These are phyloP conservation scores for Nomada ruficornis DNA, from an alignment of 2,888 invertebrate species.

Conservation along the genomic window DNA sequence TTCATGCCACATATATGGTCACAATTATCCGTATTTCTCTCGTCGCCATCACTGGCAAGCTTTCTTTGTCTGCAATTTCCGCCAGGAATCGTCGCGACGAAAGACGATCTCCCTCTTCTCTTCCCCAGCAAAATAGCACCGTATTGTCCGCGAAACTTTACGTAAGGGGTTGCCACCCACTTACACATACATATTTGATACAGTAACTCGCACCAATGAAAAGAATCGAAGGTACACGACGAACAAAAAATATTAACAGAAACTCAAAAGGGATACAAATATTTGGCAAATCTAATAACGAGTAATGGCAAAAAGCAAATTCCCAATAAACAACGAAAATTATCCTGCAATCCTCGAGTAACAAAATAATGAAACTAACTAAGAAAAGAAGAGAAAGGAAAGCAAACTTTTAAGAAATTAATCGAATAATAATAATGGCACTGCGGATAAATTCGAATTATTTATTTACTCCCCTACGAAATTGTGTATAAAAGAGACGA, in stretches of 20 bases:
- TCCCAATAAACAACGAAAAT: too few relatives aligned
- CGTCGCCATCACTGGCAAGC: conserved; percentile 20
- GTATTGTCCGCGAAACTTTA: conserved; percentile 14
- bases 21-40: conserved; percentile 29
- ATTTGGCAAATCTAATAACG: too few relatives aligned
- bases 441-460: too few relatives aligned
- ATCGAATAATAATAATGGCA: too few relatives aligned
- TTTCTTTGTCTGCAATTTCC: conserved; percentile 31
- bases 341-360: too few relatives aligned
- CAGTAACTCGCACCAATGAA: background rate
- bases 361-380: background rate
- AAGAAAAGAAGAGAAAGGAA: background rate
- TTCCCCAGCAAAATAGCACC: conserved; percentile 7
- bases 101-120: background rate
- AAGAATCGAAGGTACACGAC: background rate
- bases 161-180: conserved; percentile 3
- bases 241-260: background rate
- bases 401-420: too few relatives aligned
- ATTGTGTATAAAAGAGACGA: too few relatives aligned
- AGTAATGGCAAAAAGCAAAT: too few relatives aligned
- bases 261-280: background rate
- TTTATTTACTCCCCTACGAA: too few relatives aligned
- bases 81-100: conserved; percentile 23
- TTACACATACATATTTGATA: conserved; percentile 5
- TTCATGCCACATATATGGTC: conserved; percentile 1